Evolutionary conservation across 2,797 vertebrate genomes (phyloP), one percentile per base, ranked within the genome.

Genomic region (Tamandua tetradactyla): DNA sequence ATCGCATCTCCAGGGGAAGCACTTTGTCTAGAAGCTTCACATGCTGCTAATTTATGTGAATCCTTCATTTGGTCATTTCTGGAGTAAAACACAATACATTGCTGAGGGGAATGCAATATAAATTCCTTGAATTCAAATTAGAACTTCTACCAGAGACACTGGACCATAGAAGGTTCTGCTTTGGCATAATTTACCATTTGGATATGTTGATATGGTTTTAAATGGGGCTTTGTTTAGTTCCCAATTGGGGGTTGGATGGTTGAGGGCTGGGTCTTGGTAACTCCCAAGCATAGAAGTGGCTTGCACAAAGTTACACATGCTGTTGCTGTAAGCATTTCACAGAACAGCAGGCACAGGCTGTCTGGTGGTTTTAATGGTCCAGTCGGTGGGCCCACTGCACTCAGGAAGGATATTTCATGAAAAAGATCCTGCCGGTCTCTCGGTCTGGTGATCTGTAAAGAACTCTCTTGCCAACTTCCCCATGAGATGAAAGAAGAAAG

Each of bases 11-110:
- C 37, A 94, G 35, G 22, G 91, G 44, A 94, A 96, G 92, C n/a
- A 57, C 62, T 61, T 30, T 15, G 37, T 96, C 94, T 52, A 81
- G 96, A 93, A 92, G 37, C 1, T 72, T 75, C 40, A 78, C 18
- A n/a, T 78, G 18, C 10, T 75, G 42, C 37, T 96, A 62, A 79
- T 44, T 22, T 57, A 2, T 86, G 93, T 89, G 74, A 17, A 91
- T 85, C 79, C 87, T 49, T 96, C 89, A 81, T 82, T 88, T 68
- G 49, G 32, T 78, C 75, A 76, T 79, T 82, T 92, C 76, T 57
- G 91, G 72, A 87, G 42, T 62, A 32, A 79, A 32, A 42, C 61
- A 86, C 12, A 40, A 92, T 95, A 20, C 11, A 37, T 87, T 64
- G 35, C 37, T 89, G 91, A 82, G 0, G 0, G 69, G 89, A 85